phyloP scores from a whole-genome alignment of 2,888 invertebrate genomes.

The Stenchaetothrips biformis region DNA sequence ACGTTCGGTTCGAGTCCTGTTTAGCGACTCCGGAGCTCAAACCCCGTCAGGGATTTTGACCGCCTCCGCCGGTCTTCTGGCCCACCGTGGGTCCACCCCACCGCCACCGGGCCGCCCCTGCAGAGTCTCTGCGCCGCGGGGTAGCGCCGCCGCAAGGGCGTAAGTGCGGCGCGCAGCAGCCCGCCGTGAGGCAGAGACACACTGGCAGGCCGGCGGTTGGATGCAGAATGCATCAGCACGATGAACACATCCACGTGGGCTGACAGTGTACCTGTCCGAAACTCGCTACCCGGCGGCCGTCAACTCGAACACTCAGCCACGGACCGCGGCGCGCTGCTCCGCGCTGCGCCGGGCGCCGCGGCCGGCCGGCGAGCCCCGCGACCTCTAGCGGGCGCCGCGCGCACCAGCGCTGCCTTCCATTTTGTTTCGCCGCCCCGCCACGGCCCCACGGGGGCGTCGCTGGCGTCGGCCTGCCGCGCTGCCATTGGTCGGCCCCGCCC shows the following conservation, averaged over 20 bases:
- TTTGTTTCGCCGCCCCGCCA: constrained; percentile 13
- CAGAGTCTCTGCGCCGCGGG: background rate
- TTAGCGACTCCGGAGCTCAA: no score
- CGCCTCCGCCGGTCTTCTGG: no score
- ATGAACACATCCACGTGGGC: no score
- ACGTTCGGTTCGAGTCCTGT: no score
- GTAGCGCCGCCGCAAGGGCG: background rate
- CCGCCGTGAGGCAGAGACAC: no score
- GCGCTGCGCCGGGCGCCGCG: background rate
- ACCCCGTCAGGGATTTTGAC: no score
- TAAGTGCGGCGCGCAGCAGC: background rate
- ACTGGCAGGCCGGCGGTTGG: no score
- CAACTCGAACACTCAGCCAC: no score
- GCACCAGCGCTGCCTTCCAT: constrained; percentile 10
- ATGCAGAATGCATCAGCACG: no score
- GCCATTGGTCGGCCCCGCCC: background rate
- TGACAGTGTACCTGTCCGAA: no score
- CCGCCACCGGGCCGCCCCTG: background rate
- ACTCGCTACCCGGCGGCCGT: no score
- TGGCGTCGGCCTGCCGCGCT: background rate
- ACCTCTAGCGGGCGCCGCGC: constrained; percentile 30
- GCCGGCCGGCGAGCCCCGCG: constrained; percentile 31
- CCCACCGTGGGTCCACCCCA: background rate
- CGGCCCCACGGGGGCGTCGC: constrained; percentile 15
- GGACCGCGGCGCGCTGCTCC: no score